These are phyloP conservation scores for Brachionus rubens DNA, from an alignment of 1,140 invertebrate species.

Conservation along the genomic window DNA sequence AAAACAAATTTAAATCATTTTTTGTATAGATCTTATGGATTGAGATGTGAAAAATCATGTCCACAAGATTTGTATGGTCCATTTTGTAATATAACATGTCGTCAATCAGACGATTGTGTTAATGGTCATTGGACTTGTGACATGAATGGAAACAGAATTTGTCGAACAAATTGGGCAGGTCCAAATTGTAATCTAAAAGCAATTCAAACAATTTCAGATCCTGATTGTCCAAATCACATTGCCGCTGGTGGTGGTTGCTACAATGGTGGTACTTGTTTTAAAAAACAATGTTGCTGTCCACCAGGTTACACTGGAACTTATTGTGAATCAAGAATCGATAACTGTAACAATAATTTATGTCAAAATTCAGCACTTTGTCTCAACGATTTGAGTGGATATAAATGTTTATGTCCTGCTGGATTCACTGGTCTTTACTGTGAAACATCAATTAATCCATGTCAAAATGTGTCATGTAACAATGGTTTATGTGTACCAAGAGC, in stretches of 20 bases:
- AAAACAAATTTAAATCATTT: background rate
- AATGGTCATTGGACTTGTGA: slow-evolving; percentile 45
- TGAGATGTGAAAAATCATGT: slow-evolving; percentile 40
- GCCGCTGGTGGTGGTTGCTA: slow-evolving; percentile 8
- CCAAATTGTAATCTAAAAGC: slow-evolving; percentile 6
- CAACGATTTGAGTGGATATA: slow-evolving; percentile 3
- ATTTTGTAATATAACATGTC: slow-evolving; percentile 33
- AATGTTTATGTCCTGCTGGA: slow-evolving; percentile 35
- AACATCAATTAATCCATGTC: slow-evolving; percentile 9
- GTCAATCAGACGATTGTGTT: background rate
- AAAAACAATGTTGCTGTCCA: slow-evolving; percentile 42
- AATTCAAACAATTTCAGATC: slow-evolving; percentile 14
- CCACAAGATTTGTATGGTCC: slow-evolving; percentile 14
- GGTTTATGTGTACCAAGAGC: slow-evolving; percentile 3
- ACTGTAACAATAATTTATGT: slow-evolving; percentile 30
- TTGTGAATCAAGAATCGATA: slow-evolving; percentile 36
- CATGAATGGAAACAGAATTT: slow-evolving; percentile 1
- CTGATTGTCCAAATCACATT: slow-evolving; percentile 43
- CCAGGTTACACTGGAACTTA: slow-evolving; percentile 17
- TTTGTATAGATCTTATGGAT: slow-evolving; percentile 12
- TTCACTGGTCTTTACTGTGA: slow-evolving; percentile 46
- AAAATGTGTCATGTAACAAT: slow-evolving; percentile 13
- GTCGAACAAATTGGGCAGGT: slow-evolving; percentile 11
- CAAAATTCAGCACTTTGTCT: slow-evolving; percentile 42
- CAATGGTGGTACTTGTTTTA: slow-evolving; percentile 46